A percentile compares a stretch with the other conserved stretches of the same genome.
phyloP scores from a whole-genome alignment of 2,797 vertebrate genomes.

The Pseudochirops corinnae region DNA sequence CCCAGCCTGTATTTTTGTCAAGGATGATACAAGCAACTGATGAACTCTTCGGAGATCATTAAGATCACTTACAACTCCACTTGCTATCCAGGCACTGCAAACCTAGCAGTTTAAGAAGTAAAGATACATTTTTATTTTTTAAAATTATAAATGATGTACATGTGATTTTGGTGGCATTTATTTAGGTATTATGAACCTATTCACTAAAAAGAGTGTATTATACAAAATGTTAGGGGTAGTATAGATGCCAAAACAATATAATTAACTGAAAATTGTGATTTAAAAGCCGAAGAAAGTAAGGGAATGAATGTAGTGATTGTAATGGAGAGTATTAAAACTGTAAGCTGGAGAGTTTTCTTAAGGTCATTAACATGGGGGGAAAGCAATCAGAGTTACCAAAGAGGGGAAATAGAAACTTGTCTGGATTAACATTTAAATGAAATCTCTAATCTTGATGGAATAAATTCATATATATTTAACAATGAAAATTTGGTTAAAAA shows the following conservation, averaged over 20 bases:
- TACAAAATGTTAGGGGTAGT: constrained; percentile 18
- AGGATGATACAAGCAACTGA: constrained; percentile 92
- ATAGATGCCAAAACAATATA: constrained; percentile 26
- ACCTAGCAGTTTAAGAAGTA: constrained; percentile 85
- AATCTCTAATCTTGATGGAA: constrained; percentile 52
- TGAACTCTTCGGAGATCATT: constrained; percentile 93
- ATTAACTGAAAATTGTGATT: constrained; percentile 10
- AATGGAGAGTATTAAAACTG: neutral
- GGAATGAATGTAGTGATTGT: neutral
- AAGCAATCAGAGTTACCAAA: neutral
- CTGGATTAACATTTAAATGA: constrained; percentile 45
- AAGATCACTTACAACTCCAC: constrained; percentile 93
- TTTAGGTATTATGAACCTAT: constrained; percentile 25
- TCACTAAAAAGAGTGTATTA: constrained; percentile 50
- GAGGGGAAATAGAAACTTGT: constrained; percentile 22
- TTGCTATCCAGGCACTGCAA: constrained; percentile 95
- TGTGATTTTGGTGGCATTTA: constrained; percentile 32
- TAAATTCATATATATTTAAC: constrained; percentile 4
- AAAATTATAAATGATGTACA: constrained; percentile 33
- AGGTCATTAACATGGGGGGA: constrained; percentile 23
- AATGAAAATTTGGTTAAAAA: neutral
- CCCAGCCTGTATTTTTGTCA: constrained; percentile 90
- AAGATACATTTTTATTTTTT: constrained; percentile 28
- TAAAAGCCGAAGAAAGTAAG: constrained; percentile 42
- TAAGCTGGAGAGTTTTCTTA: constrained; percentile 16